A percentile compares a stretch with the other conserved stretches of the same genome.
phyloP scores from a whole-genome alignment of 2,113 vertebrate species.

The Benitochromis conjunctus region DNA sequence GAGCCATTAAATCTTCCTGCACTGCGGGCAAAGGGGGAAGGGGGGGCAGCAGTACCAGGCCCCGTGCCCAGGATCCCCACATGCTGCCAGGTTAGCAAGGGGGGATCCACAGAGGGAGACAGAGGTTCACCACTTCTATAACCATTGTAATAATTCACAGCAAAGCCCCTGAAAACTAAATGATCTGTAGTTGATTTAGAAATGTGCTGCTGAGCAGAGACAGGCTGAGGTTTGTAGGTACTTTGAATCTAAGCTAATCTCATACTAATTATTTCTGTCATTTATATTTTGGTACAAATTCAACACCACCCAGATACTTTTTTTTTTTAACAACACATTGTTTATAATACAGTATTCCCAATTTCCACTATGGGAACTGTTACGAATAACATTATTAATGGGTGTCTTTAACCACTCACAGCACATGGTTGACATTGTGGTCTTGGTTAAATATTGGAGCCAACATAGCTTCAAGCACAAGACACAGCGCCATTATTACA shows the following conservation, averaged over 20 bases:
- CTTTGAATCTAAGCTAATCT: not conserved
- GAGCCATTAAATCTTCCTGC: constrained; percentile 71
- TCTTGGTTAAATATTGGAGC: not conserved
- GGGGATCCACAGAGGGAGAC: not conserved
- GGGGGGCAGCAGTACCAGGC: constrained; percentile 15
- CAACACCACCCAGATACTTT: not conserved
- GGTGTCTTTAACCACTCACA: not conserved
- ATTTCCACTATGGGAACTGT: not conserved
- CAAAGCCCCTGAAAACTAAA: not conserved
- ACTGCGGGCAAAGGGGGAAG: constrained; percentile 37
- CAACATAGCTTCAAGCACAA: not conserved
- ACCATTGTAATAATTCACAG: not conserved
- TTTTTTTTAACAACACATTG: not conserved
- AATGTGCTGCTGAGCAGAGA: not conserved
- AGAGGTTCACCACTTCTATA: not conserved
- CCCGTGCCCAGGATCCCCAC: not conserved
- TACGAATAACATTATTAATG: not conserved
- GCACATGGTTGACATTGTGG: not conserved
- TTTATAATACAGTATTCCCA: not conserved
- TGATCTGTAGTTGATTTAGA: not conserved
- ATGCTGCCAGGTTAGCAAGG: not conserved
- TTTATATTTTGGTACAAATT: not conserved
- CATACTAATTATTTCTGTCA: not conserved
- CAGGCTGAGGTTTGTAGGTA: not conserved
- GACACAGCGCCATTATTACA: not conserved